Evolutionary conservation across 2,888 invertebrate genomes (phyloP).

Genomic region (Lucinisca nassula): DNA sequence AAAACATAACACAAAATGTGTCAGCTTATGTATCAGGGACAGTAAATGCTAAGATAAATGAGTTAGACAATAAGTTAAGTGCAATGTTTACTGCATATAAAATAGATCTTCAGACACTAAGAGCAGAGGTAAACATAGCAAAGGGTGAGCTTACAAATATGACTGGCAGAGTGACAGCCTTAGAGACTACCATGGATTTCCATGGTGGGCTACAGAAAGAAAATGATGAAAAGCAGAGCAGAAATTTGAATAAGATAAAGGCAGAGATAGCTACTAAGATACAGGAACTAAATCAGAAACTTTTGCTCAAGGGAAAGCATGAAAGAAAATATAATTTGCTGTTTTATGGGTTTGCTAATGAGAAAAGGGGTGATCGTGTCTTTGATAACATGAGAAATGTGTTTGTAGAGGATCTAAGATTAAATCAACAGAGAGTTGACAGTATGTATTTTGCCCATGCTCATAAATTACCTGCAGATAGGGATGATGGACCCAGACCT

Average conservation of each 20-base stretch:
- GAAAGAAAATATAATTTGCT: background rate
- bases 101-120: background rate
- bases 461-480: background rate
- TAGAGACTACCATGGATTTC: background rate
- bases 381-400: background rate
- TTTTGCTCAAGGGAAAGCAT: background rate
- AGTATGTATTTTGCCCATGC: background rate
- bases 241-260: background rate
- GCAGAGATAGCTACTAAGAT: background rate
- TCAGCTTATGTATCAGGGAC: background rate
- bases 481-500: background rate
- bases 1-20: background rate
- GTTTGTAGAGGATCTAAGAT: background rate
- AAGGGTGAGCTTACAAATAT: background rate
- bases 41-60: background rate
- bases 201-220: background rate
- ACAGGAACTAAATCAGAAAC: background rate
- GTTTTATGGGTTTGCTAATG: background rate
- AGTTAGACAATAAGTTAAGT: background rate
- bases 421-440: background rate
- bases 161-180: background rate
- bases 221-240: background rate
- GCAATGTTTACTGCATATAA: background rate
- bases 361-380: background rate
- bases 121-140: background rate